These are phyloP conservation scores for Calephelis nemesis DNA, from an alignment of 1,140 invertebrate genomes.

Conservation along the genomic window DNA sequence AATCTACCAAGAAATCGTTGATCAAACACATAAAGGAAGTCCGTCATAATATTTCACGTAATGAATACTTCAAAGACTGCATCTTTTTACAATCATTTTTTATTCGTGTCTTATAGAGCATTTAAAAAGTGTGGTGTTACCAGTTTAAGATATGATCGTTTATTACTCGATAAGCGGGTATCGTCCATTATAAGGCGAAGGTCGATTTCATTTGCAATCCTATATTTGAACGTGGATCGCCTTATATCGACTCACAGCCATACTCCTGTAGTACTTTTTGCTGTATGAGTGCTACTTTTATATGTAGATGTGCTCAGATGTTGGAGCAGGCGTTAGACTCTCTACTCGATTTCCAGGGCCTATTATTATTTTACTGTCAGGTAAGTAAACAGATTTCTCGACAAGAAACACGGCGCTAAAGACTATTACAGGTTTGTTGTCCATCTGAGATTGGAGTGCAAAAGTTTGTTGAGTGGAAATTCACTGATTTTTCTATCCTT, in stretches of 20 bases:
- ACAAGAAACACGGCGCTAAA: too few relatives aligned
- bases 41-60: conserved; percentile 20
- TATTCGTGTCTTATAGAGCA: conserved; percentile 5
- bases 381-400: too few relatives aligned
- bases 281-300: background rate
- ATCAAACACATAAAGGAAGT: background rate
- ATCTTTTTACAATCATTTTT: conserved; percentile 16
- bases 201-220: conserved; percentile 63
- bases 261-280: background rate
- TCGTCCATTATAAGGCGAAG: conserved; percentile 50
- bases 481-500: too few relatives aligned
- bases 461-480: too few relatives aligned
- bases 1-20: background rate
- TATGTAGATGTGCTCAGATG: too few relatives aligned
- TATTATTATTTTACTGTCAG: too few relatives aligned
- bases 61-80: conserved; percentile 20
- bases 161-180: conserved; percentile 43
- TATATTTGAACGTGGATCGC: conserved; percentile 45
- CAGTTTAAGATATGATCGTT: conserved; percentile 31
- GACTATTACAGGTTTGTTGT: too few relatives aligned
- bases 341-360: too few relatives aligned
- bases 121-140: conserved; percentile 17
- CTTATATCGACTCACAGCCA: conserved; percentile 8
- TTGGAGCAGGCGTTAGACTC: too few relatives aligned
- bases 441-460: too few relatives aligned